Conservation (phyloP, 2,888 invertebrate genomes). For the Spodoptera exigua region DNA sequence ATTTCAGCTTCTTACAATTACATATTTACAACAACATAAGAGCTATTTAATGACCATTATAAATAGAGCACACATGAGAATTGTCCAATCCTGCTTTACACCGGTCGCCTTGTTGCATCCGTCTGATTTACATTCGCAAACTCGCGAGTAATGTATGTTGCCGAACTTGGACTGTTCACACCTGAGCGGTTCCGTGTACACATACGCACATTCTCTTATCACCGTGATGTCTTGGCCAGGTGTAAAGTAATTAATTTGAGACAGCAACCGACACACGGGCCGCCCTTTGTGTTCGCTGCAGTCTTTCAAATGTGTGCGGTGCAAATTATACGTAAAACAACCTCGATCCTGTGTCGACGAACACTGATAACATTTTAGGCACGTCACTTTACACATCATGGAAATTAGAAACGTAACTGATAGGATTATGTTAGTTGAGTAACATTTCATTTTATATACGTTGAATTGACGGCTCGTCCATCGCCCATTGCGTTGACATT, state of each 20-base stretch:
- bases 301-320: slow-evolving; percentile 66
- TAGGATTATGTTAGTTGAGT: slow-evolving; percentile 31
- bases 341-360: slow-evolving; percentile 64
- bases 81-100: slow-evolving; percentile 28
- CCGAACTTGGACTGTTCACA: slow-evolving; percentile 76
- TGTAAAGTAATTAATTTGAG: slow-evolving; percentile 78
- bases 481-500: slow-evolving; percentile 26
- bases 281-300: slow-evolving; percentile 59
- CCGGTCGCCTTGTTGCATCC: slow-evolving; percentile 73
- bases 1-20: slow-evolving; percentile 37
- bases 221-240: slow-evolving; percentile 69
- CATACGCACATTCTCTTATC: slow-evolving; percentile 79
- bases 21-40: slow-evolving; percentile 37
- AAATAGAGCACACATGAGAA: slow-evolving; percentile 27
- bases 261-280: slow-evolving; percentile 75
- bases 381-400: slow-evolving; percentile 54
- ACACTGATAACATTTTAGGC: slow-evolving; percentile 82
- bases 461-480: slow-evolving; percentile 20
- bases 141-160: slow-evolving; percentile 75
- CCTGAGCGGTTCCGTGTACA: slow-evolving; percentile 66
- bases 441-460: slow-evolving; percentile 61
- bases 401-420: slow-evolving; percentile 53
- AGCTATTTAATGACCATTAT: slow-evolving; percentile 28
- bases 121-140: slow-evolving; percentile 78
- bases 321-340: slow-evolving; percentile 73